Base-by-base conservation (phyloP, 2,113 vertebrate species). In the Melanocharis versteri region DNA sequence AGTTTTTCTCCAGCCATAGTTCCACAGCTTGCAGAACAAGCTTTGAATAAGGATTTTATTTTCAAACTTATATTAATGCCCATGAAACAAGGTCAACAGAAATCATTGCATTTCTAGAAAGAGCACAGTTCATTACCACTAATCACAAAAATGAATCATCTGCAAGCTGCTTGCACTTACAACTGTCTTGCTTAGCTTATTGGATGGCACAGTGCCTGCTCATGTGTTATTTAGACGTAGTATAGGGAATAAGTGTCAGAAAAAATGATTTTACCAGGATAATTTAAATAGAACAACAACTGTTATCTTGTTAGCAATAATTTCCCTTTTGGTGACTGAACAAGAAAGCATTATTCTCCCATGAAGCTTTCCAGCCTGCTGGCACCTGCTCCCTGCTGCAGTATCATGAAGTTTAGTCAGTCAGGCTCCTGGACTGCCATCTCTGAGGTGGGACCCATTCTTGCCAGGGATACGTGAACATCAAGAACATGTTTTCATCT, bases 221-320 rank as follows among this genome's bases (percentile, higher is more conserved):
- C 86, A 33, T 90, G 85, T 86, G 77, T 81, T 96, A 65, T 92
- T 95, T 94, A 78, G 87, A 77, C 0, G 28, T 61, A 61, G 85
- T 45, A 31, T 33, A 44, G 80, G 79, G 79, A 96, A 94, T 89
- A 94, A 50, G 75, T 97, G 87, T 93, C 58, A 90, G 60, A 84
- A 95, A 94, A 88, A 64, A 62, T 94, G 15, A 79, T 93, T 83
- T 65, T 78, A 75, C 86, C 65, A 91, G 66, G 71, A 65, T 87
- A 97, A 94, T 94, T 95, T 96, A 89, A 90, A 96, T 91, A 97
- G 82, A 83, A 93, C 72, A 92, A 91, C 94, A 96, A 95, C 90
- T 94, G 94, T 94, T 94, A 73, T 44, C 76, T 96, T 94, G 66
- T 93, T 94, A 84, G 84, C 54, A 91, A 70, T 91, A 92, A 96